Base-by-base conservation (phyloP, 2,113 vertebrate species). In the Pholis gunnellus region DNA sequence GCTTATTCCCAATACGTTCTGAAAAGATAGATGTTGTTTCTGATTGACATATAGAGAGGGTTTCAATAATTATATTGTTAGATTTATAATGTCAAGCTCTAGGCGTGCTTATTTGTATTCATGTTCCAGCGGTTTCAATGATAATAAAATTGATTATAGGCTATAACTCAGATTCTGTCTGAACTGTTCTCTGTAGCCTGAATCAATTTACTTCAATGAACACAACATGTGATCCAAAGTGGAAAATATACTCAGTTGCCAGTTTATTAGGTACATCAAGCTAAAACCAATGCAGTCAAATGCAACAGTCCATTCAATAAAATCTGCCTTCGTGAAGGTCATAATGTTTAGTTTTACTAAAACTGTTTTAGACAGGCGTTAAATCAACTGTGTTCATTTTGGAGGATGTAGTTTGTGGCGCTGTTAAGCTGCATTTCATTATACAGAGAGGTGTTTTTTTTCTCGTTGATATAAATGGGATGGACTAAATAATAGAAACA, bases 21-120 rank as follows among this genome's bases (percentile, higher is more conserved):
- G 57, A 79, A 25, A 64, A 84, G 71, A 73, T 81, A 83, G 36
- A 72, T 86, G 79, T 90, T 89, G 79, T 90, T 89, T 84, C 75
- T 83, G 87, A 85, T 17, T 72, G 74, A 20, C 52, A 65, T 60
- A 83, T 31, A 31, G 42, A 84, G 67, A 79, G 57, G 60, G 66
- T 81, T 68, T 85, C 68, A 87, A 68, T 84, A 84, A 86, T 89
- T 91, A 89, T 90, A 92, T 86, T 84, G 88, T 81, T 88, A 90
- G 65, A 88, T 93, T 93, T 93, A 83, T 93, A 92, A 91, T 78
- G 82, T 92, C 69, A 72, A 70, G 78, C 87, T 88, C 66, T 82
- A 90, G 80, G 78, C 36, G 87, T 93, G 90, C 54, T 87, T 87
- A 89, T 91, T 94, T 93, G 92, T 92, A 92, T 90, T 54, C 22